Percentiles rank a stretch among this genome's conserved stretches.
These are phyloP conservation scores for Lissocephala sabroskyi DNA, from an alignment of 2,888 invertebrate genomes.

Conservation along the genomic window DNA sequence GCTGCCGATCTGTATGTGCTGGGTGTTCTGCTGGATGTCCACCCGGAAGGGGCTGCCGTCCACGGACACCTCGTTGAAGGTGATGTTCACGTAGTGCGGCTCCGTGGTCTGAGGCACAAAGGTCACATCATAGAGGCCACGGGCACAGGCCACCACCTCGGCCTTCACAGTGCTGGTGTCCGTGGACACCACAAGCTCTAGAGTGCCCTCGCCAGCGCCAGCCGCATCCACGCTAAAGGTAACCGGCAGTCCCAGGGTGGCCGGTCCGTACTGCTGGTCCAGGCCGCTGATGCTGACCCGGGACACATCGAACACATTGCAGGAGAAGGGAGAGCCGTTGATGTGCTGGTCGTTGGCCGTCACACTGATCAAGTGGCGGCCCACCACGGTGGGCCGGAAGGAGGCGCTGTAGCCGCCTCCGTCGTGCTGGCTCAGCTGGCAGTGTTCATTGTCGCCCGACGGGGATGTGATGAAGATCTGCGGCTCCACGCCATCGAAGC, in stretches of 20 bases:
- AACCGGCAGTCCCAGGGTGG: constrained; percentile 83
- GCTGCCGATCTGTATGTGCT: constrained; percentile 79
- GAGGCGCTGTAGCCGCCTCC: constrained; percentile 83
- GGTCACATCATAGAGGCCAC: constrained; percentile 93
- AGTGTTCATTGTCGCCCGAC: constrained; percentile 84
- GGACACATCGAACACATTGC: constrained; percentile 94
- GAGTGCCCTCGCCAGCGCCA: constrained; percentile 93
- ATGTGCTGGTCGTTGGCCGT: constrained; percentile 88
- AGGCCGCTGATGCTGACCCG: constrained; percentile 83
- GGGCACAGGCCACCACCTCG: constrained; percentile 88
- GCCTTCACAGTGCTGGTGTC: constrained; percentile 92
- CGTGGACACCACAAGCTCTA: constrained; percentile 93
- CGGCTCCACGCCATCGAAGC: constrained; percentile 77
- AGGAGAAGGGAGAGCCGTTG: constrained; percentile 92
- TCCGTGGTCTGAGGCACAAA: constrained; percentile 92
- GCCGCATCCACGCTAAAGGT: constrained; percentile 96
- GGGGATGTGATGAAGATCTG: constrained; percentile 86
- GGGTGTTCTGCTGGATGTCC: constrained; percentile 80
- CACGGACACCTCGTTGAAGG: constrained; percentile 93
- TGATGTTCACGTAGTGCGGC: constrained; percentile 92
- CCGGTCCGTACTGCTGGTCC: constrained; percentile 74
- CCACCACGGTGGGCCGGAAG: constrained; percentile 90
- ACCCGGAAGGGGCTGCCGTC: constrained; percentile 94
- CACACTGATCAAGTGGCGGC: constrained; percentile 88
- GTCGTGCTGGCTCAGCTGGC: constrained; percentile 78